These are phyloP conservation scores for Chiloscyllium punctatum DNA, from an alignment of 2,797 vertebrate genomes.

Conservation along the genomic window DNA sequence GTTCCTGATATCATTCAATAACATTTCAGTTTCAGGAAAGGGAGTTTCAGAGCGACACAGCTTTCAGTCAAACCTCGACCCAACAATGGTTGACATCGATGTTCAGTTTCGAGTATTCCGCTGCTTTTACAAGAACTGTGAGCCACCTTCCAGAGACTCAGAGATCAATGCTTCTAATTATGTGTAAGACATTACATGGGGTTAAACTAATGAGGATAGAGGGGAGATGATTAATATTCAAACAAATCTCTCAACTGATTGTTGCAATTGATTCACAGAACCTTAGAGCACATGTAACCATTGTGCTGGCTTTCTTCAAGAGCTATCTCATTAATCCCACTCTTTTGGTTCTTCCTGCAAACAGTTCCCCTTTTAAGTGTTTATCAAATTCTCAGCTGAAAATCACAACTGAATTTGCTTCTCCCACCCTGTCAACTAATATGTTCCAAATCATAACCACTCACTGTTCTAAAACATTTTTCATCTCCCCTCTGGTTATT, in stretches of 20 bases:
- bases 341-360: background rate
- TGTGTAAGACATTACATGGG: constrained; percentile 40
- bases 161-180: constrained; percentile 41
- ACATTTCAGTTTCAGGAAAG: constrained; percentile 67
- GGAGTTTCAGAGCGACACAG: constrained; percentile 42
- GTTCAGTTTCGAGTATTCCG: constrained; percentile 59
- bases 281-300: background rate
- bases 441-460: background rate
- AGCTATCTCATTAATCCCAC: background rate
- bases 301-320: background rate
- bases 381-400: background rate
- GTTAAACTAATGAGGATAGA: background rate
- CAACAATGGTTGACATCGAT: constrained; percentile 51
- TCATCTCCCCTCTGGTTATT: background rate
- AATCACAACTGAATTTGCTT: background rate
- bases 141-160: constrained; percentile 47
- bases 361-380: background rate
- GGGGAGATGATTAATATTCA: background rate
- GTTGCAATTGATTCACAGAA: background rate
- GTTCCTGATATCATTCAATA: constrained; percentile 30
- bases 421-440: background rate
- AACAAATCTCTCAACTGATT: background rate
- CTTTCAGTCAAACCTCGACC: constrained; percentile 62
- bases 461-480: background rate
- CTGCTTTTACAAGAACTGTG: constrained; percentile 62